Base-by-base conservation (phyloP, 2,797 vertebrate genomes). In the Spheniscus humboldti region DNA sequence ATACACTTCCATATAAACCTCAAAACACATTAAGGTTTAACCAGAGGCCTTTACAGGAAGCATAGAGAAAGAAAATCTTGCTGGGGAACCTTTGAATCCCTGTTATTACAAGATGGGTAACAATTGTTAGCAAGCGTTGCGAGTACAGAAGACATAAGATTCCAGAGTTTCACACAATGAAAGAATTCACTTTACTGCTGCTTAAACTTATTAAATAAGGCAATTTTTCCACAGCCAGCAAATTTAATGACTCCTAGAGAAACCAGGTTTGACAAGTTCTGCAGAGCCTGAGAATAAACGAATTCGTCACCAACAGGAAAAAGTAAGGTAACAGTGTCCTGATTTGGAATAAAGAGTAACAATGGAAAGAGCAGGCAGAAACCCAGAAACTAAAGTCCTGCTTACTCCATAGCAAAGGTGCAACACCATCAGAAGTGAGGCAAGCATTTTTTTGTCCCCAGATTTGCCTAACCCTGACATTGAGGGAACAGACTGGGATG, bases 381-480 rank as follows among this genome's bases (percentile, higher is more conserved):
- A 45, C 7, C 5, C 17, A 41, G 73, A 77, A 92, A 17, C 2
- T 11, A 2, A 79, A 86, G 55, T 17, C 25, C 9, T 59, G 5
- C 30, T 66, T 57, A 31, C 15, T 39, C 47, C 35, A n/a, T 16
- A 53, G 33, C 10, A 55, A 62, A 72, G 17, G 5, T 5, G 1
- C 9, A 59, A 35, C 0, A 0, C 15, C 0, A 0, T 22, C 43
- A 52, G 45, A 78, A 78, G 31, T 4, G 33, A 81, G 19, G 18
- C 0, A 8, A 86, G 23, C 6, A 0, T 28, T 2, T 5, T 17
- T 75, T 48, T 48, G 18, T 62, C 28, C 16, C 7, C 33, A 71
- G 39, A 41, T 52, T 59, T 68, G 24, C 31, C 41, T 71, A 31
- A 57, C 27, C 18, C 9, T 53, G 45, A 48, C 56, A 33, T 0